Base-by-base conservation (phyloP, 2,888 invertebrate species). In the Protonemura montana region DNA sequence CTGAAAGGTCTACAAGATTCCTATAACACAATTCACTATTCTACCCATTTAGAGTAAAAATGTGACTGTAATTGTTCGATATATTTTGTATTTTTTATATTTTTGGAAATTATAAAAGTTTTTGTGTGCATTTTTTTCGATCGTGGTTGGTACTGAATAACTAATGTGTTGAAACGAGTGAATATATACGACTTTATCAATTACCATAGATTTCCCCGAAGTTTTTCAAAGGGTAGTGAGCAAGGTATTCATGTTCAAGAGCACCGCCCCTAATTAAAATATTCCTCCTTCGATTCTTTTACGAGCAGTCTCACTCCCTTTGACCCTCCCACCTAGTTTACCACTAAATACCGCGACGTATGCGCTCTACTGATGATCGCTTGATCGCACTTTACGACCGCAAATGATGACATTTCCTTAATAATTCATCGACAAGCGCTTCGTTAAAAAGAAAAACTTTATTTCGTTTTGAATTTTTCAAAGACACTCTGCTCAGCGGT, bases 161-260 rank as follows among this genome's bases (percentile, higher is more conserved):
- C 59, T 59, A 59, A 59, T 59, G 21, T 2, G 16, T 59, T 7
- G 16, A 85, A 41, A 27, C 25, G 42, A 26, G 1, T 27, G n/a
- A 76, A 85, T 77, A n/a, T n/a, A 85, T 21, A 30, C 1, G 59
- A 25, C 21, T 85, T 77, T 59, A 59, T 59, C 59, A 59, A 59
- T 59, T 59, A 86, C 82, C 30, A 86, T 86, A 86, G 86, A 82
- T 86, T 86, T 86, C 86, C 86, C 82, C 81, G 59, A 86, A 86
- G 86, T 82, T 86, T 29, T 59, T 82, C 82, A 27, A 81, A 81
- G 30, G 28, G 28, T 42, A 82, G 76, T 25, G 86, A 42, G 76
- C 82, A 82, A 86, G 76, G 82, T 82, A 59, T 82, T 76, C 76
- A 30, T 29, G 76, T 41, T 13, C 30, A 76, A 76, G 7, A 80